Evolutionary conservation across 1,140 invertebrate genomes (phyloP).

Genomic region (Bombus ignitus): DNA sequence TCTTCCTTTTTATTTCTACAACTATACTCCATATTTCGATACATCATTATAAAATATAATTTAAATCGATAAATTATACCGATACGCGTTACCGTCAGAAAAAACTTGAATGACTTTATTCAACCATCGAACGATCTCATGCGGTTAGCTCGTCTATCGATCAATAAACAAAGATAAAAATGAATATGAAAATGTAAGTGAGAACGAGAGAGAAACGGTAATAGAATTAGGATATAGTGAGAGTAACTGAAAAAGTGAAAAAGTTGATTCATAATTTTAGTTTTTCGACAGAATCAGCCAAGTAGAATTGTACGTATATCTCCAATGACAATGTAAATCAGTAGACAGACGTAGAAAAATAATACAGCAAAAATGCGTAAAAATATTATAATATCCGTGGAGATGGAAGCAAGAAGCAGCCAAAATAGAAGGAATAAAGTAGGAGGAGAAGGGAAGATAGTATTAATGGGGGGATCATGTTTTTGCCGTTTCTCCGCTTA

Average conservation of each 20-base stretch:
- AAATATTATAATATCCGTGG: not conserved
- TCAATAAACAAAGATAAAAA: conserved; percentile 58
- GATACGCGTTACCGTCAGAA: not conserved
- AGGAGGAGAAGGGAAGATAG: conserved; percentile 52
- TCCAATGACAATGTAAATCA: not conserved
- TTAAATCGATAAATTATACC: not conserved
- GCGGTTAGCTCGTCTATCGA: conserved; percentile 77
- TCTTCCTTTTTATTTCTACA: not conserved
- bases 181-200: conserved; percentile 47
- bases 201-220: not conserved
- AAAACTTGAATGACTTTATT: conserved; percentile 78
- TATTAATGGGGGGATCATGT: conserved; percentile 72
- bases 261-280: not conserved
- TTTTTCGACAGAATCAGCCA: too few species aligned
- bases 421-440: conserved; percentile 27
- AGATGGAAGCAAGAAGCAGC: not conserved
- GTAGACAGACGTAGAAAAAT: not conserved
- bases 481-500: conserved; percentile 71
- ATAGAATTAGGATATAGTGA: not conserved
- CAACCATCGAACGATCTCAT: conserved; percentile 76
- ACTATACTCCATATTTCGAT: not conserved
- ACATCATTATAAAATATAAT: too few species aligned
- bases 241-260: not conserved
- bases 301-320: not conserved
- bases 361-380: not conserved